Conservation (phyloP, 2,797 vertebrate genomes). For the Caiman crocodilus region DNA sequence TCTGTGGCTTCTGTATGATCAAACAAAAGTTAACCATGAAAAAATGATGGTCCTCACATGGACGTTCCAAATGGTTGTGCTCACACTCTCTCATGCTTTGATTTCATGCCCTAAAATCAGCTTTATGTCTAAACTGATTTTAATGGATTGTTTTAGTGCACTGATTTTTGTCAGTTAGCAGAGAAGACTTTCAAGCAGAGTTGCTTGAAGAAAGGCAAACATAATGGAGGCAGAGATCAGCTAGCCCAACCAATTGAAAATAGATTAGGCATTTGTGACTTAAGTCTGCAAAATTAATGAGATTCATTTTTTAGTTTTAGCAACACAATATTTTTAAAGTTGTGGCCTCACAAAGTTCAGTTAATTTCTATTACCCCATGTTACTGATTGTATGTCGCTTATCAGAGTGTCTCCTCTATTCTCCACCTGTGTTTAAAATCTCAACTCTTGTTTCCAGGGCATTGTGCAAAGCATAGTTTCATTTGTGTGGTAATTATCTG, state of each 20-base stretch:
- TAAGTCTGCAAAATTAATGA: neutral
- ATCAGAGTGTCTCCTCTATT: neutral
- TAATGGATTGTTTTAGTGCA: neutral
- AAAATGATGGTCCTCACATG: neutral
- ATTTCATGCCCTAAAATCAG: neutral
- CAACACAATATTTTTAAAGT: neutral
- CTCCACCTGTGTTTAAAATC: neutral
- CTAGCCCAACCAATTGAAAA: neutral
- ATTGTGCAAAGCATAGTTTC: slow-evolving; percentile 47
- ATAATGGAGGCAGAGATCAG: neutral
- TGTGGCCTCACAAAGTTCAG: neutral
- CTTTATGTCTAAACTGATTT: neutral
- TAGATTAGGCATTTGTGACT: neutral
- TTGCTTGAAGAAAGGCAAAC: neutral
- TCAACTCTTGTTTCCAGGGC: slow-evolving; percentile 25
- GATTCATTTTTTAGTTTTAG: neutral
- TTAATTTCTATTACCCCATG: fast-evolving
- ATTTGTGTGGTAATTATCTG: slow-evolving; percentile 50
- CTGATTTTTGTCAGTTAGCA: neutral
- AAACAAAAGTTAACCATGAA: neutral
- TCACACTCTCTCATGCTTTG: neutral
- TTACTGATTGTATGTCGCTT: slow-evolving; percentile 15
- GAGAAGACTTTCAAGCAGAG: neutral
- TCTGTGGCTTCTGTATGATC: neutral
- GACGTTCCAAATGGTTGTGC: neutral